phyloP scores from a whole-genome alignment of 2,113 vertebrate species.

The Gymnorhina tibicen region DNA sequence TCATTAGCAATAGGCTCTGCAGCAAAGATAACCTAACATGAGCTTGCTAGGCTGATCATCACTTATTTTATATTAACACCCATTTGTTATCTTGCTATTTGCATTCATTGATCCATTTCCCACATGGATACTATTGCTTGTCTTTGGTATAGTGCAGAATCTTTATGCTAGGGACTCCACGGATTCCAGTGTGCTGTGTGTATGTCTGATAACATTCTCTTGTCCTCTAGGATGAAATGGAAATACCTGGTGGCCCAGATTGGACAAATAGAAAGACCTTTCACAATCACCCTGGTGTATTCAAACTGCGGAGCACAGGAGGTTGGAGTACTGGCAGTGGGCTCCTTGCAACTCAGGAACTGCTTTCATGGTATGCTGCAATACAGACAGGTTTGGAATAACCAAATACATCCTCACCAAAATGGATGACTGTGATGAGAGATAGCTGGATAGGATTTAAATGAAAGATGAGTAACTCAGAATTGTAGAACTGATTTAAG shows the following conservation, averaged over 20 bases:
- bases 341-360: conserved; percentile 78
- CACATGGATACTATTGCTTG: not conserved
- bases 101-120: not conserved
- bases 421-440: not conserved
- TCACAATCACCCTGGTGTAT: conserved; percentile 82
- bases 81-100: not conserved
- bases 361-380: conserved; percentile 76
- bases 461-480: not conserved
- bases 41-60: not conserved
- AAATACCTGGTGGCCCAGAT: conserved; percentile 73
- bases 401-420: not conserved
- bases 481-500: not conserved
- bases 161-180: not conserved
- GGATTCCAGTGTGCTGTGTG: not conserved
- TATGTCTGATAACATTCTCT: not conserved
- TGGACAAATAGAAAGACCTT: conserved; percentile 76
- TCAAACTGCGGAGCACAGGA: conserved; percentile 68
- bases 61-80: not conserved
- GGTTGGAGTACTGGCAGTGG: conserved; percentile 69
- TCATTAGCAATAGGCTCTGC: not conserved
- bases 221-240: conserved; percentile 75
- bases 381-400: not conserved
- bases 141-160: not conserved
- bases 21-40: not conserved
- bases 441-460: not conserved